A percentile compares a stretch with the other conserved stretches of the same genome.
Evolutionary conservation across 2,797 vertebrate species (phyloP).

Genomic region (Morus bassanus): DNA sequence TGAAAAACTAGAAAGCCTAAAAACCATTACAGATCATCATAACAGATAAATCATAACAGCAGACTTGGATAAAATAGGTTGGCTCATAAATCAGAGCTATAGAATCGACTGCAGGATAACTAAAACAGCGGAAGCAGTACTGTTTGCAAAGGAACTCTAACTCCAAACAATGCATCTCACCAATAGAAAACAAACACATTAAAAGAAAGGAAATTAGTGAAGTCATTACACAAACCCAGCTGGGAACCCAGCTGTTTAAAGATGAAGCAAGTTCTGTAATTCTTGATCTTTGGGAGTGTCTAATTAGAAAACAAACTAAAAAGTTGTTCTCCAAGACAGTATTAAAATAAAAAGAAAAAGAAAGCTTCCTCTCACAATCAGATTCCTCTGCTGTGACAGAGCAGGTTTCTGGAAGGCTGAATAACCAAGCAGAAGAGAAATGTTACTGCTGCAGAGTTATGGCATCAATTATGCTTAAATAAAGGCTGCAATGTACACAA

Average conservation of each 20-base stretch:
- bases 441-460: conserved; percentile 5
- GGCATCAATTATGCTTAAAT: conserved; percentile 18
- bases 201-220: conserved; percentile 78
- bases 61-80: conserved; percentile 41
- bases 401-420: neutral
- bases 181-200: conserved; percentile 71
- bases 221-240: conserved; percentile 72
- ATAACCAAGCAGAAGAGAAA: conserved; percentile 28
- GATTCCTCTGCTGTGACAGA: neutral
- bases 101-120: conserved; percentile 44
- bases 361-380: conserved; percentile 26
- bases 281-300: conserved; percentile 73
- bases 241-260: conserved; percentile 73
- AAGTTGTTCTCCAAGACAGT: conserved; percentile 47
- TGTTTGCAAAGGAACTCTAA: conserved; percentile 68
- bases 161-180: conserved; percentile 66
- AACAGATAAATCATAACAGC: neutral
- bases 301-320: conserved; percentile 70
- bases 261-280: conserved; percentile 52
- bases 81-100: conserved; percentile 56
- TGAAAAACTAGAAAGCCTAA: conserved; percentile 27
- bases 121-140: conserved; percentile 59
- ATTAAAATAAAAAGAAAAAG: conserved; percentile 43
- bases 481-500: neutral
- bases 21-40: neutral